phyloP scores from a whole-genome alignment of 2,113 vertebrate species.

The Brachyistius frenatus region DNA sequence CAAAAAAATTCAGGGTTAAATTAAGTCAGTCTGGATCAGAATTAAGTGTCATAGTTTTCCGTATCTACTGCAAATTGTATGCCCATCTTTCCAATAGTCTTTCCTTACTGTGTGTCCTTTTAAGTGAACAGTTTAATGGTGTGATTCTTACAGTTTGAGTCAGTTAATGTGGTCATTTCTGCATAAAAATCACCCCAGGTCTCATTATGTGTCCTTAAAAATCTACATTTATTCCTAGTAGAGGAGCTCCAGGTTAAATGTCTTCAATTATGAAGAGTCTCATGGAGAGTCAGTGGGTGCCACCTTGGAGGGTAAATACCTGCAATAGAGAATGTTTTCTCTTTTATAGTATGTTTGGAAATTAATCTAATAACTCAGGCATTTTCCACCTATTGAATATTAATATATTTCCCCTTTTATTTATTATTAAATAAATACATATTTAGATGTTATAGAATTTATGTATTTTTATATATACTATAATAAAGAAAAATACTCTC shows the following conservation, averaged over 20 bases:
- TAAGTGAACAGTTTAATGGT: slow-evolving; percentile 2
- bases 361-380: too few species aligned
- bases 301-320: neutral
- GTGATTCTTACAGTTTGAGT: slow-evolving; percentile 1
- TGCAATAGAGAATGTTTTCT: too few species aligned
- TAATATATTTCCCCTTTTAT: too few species aligned
- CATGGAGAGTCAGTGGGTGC: neutral
- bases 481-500: too few species aligned
- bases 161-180: neutral
- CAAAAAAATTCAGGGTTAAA: neutral
- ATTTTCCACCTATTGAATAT: too few species aligned
- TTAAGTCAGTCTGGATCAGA: slow-evolving; percentile 7
- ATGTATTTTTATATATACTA: too few species aligned
- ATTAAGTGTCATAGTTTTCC: neutral
- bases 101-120: neutral
- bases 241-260: neutral
- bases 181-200: neutral
- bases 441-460: too few species aligned
- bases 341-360: too few species aligned
- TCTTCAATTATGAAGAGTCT: slow-evolving; percentile 16
- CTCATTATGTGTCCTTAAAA: slow-evolving; percentile 22
- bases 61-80: neutral
- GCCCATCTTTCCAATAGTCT: neutral
- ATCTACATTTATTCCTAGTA: slow-evolving; percentile 16
- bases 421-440: too few species aligned